phyloP scores from a whole-genome alignment of 2,888 invertebrate species.

The Ernsta delagoae region DNA sequence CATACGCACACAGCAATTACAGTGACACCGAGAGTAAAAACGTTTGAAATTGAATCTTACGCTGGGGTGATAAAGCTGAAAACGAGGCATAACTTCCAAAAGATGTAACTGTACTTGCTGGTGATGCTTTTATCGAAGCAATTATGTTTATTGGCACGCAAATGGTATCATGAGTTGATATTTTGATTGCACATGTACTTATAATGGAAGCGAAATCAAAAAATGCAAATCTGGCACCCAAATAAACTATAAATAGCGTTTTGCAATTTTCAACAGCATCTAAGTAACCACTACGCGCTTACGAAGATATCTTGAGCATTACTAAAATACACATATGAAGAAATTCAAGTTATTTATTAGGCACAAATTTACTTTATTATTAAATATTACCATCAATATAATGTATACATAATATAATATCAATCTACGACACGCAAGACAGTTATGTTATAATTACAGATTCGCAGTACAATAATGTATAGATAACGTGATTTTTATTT shows the following conservation, averaged over 20 bases:
- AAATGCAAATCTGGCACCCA: constrained; percentile 76
- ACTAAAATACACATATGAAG: constrained; percentile 74
- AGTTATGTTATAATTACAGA: constrained; percentile 49
- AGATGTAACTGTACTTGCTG: constrained; percentile 29
- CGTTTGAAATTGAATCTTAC: constrained; percentile 16
- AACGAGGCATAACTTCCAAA: constrained; percentile 3
- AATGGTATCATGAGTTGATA: constrained; percentile 41
- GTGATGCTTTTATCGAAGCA: constrained; percentile 26
- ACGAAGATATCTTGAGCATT: constrained; percentile 78
- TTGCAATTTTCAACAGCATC: constrained; percentile 70
- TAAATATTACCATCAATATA: constrained; percentile 48
- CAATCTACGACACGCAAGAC: constrained; percentile 75
- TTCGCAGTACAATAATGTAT: constrained; percentile 60
- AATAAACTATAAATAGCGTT: constrained; percentile 60
- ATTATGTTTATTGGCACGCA: constrained; percentile 25
- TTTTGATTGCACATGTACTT: constrained; percentile 42
- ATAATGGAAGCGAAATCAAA: constrained; percentile 51
- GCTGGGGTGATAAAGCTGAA: neutral
- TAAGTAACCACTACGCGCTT: constrained; percentile 76
- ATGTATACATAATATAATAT: constrained; percentile 57
- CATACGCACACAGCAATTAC: constrained; percentile 29
- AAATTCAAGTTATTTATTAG: constrained; percentile 73
- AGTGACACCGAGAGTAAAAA: constrained; percentile 13
- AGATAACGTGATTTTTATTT: constrained; percentile 65
- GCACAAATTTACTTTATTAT: constrained; percentile 74